Conservation (phyloP, 2,888 invertebrate species). For the Rhyacophila evoluta region DNA sequence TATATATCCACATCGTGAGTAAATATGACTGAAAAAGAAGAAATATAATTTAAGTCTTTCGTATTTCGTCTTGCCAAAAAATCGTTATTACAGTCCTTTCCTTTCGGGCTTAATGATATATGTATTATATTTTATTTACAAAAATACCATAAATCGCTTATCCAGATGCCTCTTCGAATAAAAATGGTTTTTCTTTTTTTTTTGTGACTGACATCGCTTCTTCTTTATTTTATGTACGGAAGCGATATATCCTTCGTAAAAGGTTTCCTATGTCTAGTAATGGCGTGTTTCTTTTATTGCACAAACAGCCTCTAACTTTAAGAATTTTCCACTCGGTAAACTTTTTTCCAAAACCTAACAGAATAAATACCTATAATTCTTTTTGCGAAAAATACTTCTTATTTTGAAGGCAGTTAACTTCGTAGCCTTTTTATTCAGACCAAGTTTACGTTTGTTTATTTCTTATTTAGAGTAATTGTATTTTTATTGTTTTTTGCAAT, state of each 20-base stretch:
- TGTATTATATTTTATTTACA: no score
- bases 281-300: slow-evolving; percentile 5
- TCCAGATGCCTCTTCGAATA: background rate
- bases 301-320: background rate
- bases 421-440: background rate
- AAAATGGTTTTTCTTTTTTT: slow-evolving; percentile 4
- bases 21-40: no score
- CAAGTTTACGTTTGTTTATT: background rate
- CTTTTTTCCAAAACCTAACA: background rate
- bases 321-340: slow-evolving; percentile 4
- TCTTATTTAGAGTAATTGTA: background rate
- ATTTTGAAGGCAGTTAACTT: background rate
- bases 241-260: background rate
- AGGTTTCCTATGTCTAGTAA: slow-evolving; percentile 19
- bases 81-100: no score
- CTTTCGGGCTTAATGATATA: no score
- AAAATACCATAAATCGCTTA: slow-evolving; percentile 15
- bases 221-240: slow-evolving; percentile 10
- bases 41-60: no score
- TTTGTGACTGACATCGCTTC: background rate
- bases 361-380: slow-evolving; percentile 1
- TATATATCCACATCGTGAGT: no score
- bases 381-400: background rate
- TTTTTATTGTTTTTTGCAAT: background rate
- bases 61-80: no score